These are phyloP conservation scores for Saccostrea glomerata DNA, from an alignment of 1,140 invertebrate genomes.

Conservation along the genomic window DNA sequence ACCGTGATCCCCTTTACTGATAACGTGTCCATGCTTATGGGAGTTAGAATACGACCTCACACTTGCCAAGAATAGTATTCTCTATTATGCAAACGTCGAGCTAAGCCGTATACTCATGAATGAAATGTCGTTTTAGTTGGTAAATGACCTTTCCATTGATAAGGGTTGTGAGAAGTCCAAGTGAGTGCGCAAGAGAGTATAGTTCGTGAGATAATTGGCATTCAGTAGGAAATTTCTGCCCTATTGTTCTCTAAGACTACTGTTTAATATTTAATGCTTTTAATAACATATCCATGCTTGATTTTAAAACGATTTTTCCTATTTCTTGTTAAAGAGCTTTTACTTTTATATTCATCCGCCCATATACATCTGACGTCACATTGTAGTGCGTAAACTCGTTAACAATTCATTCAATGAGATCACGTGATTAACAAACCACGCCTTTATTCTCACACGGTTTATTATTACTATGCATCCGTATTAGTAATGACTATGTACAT, in stretches of 20 bases:
- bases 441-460: conserved; percentile 20
- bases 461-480: not conserved
- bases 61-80: conserved; percentile 16
- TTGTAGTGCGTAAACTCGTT: conserved; percentile 30
- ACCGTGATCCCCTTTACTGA: conserved; percentile 5
- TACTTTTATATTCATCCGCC: not conserved
- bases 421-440: conserved; percentile 15
- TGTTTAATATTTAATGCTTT: not conserved
- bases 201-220: not conserved
- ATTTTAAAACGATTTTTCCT: not conserved
- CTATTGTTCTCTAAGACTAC: not conserved
- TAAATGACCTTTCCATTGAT: conserved; percentile 36
- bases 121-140: conserved; percentile 27
- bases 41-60: not conserved
- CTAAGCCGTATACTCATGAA: conserved; percentile 28
- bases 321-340: not conserved
- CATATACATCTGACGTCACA: not conserved
- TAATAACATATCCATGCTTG: not conserved
- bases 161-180: not conserved
- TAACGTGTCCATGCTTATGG: conserved; percentile 38
- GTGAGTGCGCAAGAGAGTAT: not conserved
- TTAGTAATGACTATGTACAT: too few relatives aligned
- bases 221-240: not conserved
- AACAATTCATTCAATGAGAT: conserved; percentile 10
- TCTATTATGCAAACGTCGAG: conserved; percentile 24